Conservation (phyloP, 2,888 invertebrate genomes). For the Habrosyne pyritoides region DNA sequence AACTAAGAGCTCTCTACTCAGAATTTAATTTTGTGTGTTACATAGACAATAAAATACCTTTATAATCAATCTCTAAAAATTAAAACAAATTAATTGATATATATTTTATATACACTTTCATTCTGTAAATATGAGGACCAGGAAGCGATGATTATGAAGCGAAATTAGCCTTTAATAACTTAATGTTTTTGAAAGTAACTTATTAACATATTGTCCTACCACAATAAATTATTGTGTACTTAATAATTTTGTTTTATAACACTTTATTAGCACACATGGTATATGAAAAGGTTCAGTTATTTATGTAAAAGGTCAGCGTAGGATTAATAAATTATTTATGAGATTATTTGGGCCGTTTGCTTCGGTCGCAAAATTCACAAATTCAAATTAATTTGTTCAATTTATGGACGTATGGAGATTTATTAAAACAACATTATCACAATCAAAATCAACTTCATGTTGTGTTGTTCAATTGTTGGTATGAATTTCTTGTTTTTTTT, state of each 20-base stretch:
- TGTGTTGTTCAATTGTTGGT: neutral
- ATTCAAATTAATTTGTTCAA: constrained; percentile 10
- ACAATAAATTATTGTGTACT: neutral
- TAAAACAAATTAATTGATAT: no score
- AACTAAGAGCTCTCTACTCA: no score
- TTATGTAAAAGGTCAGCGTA: constrained; percentile 17
- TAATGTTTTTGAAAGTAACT: neutral
- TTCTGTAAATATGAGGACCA: no score
- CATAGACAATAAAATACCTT: no score
- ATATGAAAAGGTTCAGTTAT: constrained; percentile 11
- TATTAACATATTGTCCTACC: neutral
- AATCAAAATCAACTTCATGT: neutral
- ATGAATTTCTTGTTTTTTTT: neutral
- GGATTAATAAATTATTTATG: constrained; percentile 28
- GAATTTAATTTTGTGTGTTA: no score
- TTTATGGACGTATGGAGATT: constrained; percentile 1
- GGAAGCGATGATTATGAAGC: no score
- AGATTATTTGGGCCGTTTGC: constrained; percentile 17
- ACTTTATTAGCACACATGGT: constrained; percentile 1
- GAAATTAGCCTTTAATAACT: neutral
- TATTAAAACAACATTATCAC: constrained; percentile 2
- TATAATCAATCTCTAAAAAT: no score
- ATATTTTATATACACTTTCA: no score
- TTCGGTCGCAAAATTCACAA: constrained; percentile 2
- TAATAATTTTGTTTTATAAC: neutral